phyloP scores from a whole-genome alignment of 2,888 invertebrate species.

The Drosophila mulleri region DNA sequence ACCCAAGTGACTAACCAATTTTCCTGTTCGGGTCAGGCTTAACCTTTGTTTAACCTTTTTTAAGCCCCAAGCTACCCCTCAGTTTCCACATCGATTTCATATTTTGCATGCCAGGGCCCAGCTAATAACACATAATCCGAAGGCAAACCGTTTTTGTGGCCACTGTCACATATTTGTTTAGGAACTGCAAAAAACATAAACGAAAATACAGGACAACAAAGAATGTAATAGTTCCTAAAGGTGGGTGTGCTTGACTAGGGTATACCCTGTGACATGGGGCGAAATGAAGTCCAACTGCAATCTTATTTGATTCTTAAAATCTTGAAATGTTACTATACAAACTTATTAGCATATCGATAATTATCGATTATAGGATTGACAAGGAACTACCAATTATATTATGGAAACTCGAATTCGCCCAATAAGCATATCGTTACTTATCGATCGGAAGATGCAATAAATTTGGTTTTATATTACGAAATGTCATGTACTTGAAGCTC shows the following conservation, averaged over 20 bases:
- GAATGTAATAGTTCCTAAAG: background rate
- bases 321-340: background rate
- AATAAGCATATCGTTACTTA: background rate
- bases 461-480: too few species aligned
- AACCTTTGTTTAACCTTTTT: slow-evolving; percentile 78
- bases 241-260: background rate
- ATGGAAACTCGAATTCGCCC: too few species aligned
- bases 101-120: slow-evolving; percentile 47
- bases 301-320: background rate
- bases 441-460: too few species aligned
- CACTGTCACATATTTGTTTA: slow-evolving; percentile 60
- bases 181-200: slow-evolving; percentile 32
- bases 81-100: slow-evolving; percentile 43
- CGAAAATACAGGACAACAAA: slow-evolving; percentile 19
- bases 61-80: slow-evolving; percentile 7
- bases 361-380: background rate
- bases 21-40: slow-evolving; percentile 43
- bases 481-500: rapidly evolving
- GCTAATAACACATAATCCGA: slow-evolving; percentile 63
- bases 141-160: slow-evolving; percentile 50
- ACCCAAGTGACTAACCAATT: slow-evolving; percentile 21
- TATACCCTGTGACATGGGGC: background rate
- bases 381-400: too few species aligned
- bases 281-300: background rate
- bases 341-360: background rate